Evolutionary conservation across 2,113 vertebrate species (phyloP).

Genomic region (Dolichotis patagonum): DNA sequence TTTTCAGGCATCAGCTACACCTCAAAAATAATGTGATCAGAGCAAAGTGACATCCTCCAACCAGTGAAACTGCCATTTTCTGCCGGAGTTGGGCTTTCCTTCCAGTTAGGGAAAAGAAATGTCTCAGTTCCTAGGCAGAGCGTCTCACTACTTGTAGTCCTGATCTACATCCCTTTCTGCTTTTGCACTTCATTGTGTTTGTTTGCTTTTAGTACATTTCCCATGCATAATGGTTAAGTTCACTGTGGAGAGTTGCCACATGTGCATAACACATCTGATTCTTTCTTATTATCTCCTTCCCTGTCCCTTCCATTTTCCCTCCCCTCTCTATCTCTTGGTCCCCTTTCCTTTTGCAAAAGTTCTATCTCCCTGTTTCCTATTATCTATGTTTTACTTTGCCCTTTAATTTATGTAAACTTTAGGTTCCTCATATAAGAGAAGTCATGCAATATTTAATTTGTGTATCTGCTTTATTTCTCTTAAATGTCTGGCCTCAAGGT

Average conservation of each 20-base stretch:
- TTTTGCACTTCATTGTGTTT: background rate
- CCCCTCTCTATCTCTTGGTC: background rate
- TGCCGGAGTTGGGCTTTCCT: background rate
- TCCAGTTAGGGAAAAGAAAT: background rate
- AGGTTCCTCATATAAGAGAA: background rate
- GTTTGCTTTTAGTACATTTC: background rate
- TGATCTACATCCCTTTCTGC: background rate
- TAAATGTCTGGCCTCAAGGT: background rate
- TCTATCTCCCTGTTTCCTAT: background rate
- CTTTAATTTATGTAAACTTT: background rate
- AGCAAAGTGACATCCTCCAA: background rate
- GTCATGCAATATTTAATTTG: background rate
- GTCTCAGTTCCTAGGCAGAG: background rate
- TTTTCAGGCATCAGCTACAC: background rate
- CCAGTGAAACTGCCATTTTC: background rate
- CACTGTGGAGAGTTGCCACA: background rate
- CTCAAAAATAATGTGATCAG: background rate
- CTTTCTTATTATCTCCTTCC: background rate
- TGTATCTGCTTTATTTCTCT: background rate
- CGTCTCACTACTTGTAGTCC: too few relatives aligned
- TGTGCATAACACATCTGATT: background rate
- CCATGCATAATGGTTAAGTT: background rate
- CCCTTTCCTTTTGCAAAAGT: background rate
- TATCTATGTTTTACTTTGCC: background rate
- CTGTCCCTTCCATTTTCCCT: background rate